A percentile compares a stretch with the other conserved stretches of the same genome.
Evolutionary conservation across 2,888 invertebrate genomes (phyloP).

Genomic region (Oligia latruncula): DNA sequence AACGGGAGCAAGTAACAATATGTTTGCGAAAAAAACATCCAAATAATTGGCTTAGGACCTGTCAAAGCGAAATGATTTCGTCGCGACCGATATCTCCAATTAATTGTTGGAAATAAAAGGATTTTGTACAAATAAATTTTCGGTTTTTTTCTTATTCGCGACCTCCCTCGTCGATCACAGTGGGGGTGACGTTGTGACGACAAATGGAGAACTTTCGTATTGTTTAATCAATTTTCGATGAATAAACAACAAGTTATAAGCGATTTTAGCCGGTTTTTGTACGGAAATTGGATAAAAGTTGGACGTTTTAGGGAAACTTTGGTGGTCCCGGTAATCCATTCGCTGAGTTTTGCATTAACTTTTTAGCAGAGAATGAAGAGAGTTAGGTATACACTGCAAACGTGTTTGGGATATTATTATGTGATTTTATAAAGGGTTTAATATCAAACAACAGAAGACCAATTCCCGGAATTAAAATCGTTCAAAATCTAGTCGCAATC

Average conservation of each 20-base stretch:
- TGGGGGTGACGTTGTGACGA: slow-evolving; percentile 74
- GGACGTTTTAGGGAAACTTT: slow-evolving; percentile 54
- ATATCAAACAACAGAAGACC: background rate
- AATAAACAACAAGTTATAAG: slow-evolving; percentile 63
- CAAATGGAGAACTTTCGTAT: slow-evolving; percentile 61
- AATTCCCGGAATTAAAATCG: background rate
- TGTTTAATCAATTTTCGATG: slow-evolving; percentile 66
- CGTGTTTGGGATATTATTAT: background rate
- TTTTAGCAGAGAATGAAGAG: slow-evolving; percentile 24
- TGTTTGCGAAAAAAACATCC: slow-evolving; percentile 59
- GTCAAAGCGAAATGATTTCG: slow-evolving; percentile 86
- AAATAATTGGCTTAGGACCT: slow-evolving; percentile 81
- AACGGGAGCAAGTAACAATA: slow-evolving; percentile 24
- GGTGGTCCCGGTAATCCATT: slow-evolving; percentile 59
- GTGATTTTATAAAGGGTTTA: slow-evolving; percentile 7
- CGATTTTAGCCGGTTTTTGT: slow-evolving; percentile 58
- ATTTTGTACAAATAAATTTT: slow-evolving; percentile 75
- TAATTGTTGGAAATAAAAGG: slow-evolving; percentile 82
- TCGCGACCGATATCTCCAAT: slow-evolving; percentile 83
- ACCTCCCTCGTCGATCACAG: slow-evolving; percentile 80
- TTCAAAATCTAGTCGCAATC: background rate
- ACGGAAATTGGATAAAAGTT: slow-evolving; percentile 52
- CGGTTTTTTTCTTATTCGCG: slow-evolving; percentile 68
- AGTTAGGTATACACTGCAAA: background rate
- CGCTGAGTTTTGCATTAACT: slow-evolving; percentile 33